Evolutionary conservation across 2,113 vertebrate genomes (phyloP).

Genomic region (Campylomormyrus numenius): DNA sequence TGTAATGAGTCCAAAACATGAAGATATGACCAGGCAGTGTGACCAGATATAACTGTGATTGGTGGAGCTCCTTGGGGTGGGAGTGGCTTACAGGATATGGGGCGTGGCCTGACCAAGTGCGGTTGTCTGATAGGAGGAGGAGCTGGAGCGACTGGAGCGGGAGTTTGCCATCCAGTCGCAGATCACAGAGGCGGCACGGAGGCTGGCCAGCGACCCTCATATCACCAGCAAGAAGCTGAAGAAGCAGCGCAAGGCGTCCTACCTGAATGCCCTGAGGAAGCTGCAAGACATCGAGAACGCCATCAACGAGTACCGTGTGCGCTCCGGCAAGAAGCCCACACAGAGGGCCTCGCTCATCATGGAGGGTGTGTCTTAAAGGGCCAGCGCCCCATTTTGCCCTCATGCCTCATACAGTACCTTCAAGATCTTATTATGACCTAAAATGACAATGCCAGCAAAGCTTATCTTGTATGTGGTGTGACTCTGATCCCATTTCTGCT

Average conservation of each 20-base stretch:
- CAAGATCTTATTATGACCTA: not conserved
- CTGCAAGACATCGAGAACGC: conserved; percentile 96
- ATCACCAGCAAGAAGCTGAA: conserved; percentile 96
- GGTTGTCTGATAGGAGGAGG: conserved; percentile 71
- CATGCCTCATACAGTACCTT: not conserved
- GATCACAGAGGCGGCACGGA: conserved; percentile 93
- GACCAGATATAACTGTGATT: not conserved
- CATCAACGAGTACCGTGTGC: conserved; percentile 89
- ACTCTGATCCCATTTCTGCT: conserved; percentile 19
- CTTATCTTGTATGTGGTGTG: not conserved
- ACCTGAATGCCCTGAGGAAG: conserved; percentile 92
- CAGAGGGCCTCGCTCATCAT: conserved; percentile 95
- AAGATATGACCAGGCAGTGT: conserved; percentile 43
- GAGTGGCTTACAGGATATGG: not conserved
- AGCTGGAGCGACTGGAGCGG: conserved; percentile 90
- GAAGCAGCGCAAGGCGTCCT: conserved; percentile 96
- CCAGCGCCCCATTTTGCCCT: not conserved
- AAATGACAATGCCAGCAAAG: not conserved
- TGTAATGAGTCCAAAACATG: not conserved
- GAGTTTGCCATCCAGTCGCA: conserved; percentile 98
- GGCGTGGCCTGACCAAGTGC: not conserved
- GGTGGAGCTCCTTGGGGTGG: not conserved
- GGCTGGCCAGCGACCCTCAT: conserved; percentile 86
- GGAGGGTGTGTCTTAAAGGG: conserved; percentile 65
- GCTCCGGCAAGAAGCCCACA: conserved; percentile 92